phyloP scores from a whole-genome alignment of 1,140 invertebrate species.

The Drosophila arawakana region DNA sequence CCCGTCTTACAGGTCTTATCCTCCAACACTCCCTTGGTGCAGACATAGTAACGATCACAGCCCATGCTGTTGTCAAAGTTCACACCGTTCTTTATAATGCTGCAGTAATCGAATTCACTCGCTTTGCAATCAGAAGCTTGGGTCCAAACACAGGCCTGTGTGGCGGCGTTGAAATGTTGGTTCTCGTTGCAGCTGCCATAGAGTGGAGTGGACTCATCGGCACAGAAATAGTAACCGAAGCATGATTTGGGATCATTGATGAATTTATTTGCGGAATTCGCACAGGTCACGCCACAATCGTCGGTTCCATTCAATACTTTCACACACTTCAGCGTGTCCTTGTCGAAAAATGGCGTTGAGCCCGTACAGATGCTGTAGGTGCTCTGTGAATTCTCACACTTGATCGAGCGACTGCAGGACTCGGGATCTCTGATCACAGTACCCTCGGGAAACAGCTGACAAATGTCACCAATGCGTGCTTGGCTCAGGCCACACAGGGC shows the following conservation, averaged over 20 bases:
- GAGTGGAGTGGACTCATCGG: constrained; percentile 28
- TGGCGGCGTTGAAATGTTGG: constrained; percentile 62
- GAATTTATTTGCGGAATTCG: constrained; percentile 24
- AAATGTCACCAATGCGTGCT: constrained; percentile 57
- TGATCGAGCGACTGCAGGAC: constrained; percentile 66
- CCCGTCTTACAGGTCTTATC: constrained; percentile 38
- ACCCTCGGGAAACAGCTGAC: constrained; percentile 54
- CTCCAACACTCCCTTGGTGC: constrained; percentile 44
- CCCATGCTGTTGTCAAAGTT: constrained; percentile 55
- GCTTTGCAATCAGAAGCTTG: constrained; percentile 47
- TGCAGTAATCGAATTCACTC: constrained; percentile 63
- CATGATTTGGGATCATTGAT: constrained; percentile 69
- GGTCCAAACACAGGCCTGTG: constrained; percentile 50
- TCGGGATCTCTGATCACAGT: constrained; percentile 65
- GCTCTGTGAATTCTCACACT: constrained; percentile 47
- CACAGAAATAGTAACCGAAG: constrained; percentile 68
- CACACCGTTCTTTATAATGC: constrained; percentile 57
- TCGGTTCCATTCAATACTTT: constrained; percentile 30
- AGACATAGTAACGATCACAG: constrained; percentile 62
- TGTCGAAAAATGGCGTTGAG: constrained; percentile 64
- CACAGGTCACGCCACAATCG: constrained; percentile 54
- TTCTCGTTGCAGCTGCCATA: constrained; percentile 54
- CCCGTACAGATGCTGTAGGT: constrained; percentile 47
- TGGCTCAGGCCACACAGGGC: not conserved
- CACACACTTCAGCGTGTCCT: constrained; percentile 53